phyloP scores from a whole-genome alignment of 2,797 vertebrate genomes.

The Anableps anableps region DNA sequence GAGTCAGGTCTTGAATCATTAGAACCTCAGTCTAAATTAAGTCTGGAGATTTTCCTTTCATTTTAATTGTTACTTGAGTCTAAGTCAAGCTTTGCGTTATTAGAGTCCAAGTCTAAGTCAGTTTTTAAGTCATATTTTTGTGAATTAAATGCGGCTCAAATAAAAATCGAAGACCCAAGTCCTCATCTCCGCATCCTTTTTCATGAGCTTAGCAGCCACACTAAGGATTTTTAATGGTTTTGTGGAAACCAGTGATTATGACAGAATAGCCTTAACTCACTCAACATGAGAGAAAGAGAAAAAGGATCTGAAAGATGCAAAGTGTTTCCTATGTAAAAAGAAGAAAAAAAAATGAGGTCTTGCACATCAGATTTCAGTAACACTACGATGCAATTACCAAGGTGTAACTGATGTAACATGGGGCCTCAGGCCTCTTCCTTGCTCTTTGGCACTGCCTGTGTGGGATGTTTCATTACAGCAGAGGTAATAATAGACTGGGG shows the following conservation, averaged over 20 bases:
- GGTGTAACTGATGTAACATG: slow-evolving; percentile 67
- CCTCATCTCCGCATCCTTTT: neutral
- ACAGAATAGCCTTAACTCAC: slow-evolving; percentile 38
- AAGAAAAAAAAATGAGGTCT: slow-evolving; percentile 43
- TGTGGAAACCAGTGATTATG: slow-evolving; percentile 29
- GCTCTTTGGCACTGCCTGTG: slow-evolving; percentile 72
- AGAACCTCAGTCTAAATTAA: too few species aligned
- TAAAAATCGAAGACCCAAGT: neutral
- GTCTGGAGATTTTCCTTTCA: too few species aligned
- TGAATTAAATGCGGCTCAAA: neutral
- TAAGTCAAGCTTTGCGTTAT: too few species aligned
- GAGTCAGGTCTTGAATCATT: too few species aligned
- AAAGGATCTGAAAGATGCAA: slow-evolving; percentile 14
- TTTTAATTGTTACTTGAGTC: too few species aligned
- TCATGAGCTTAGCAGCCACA: neutral
- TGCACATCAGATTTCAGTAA: slow-evolving; percentile 62
- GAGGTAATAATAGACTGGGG: slow-evolving; percentile 74
- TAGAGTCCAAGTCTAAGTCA: too few species aligned
- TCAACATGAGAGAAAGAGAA: slow-evolving; percentile 13
- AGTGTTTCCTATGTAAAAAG: slow-evolving; percentile 1
- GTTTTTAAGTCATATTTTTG: too few species aligned
- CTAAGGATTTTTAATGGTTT: slow-evolving; percentile 31
- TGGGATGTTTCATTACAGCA: slow-evolving; percentile 75
- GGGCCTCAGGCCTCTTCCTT: slow-evolving; percentile 63
- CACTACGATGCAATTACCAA: slow-evolving; percentile 56